These are phyloP conservation scores for Mystacides longicornis DNA, from an alignment of 2,888 invertebrate species.

Conservation along the genomic window DNA sequence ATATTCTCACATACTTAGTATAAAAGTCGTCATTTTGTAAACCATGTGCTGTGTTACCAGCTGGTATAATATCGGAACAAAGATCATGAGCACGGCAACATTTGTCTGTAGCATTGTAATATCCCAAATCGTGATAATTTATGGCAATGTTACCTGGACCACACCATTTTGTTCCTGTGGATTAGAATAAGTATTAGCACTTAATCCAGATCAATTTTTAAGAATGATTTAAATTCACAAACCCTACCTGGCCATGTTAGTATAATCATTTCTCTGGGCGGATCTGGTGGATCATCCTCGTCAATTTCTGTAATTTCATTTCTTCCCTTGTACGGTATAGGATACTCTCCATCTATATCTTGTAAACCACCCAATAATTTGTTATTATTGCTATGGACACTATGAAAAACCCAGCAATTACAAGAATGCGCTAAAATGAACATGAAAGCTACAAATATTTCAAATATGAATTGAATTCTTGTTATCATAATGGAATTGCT, in stretches of 20 bases:
- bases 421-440: background rate
- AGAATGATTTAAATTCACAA: background rate
- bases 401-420: constrained; percentile 17
- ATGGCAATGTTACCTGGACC: constrained; percentile 61
- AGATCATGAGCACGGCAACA: constrained; percentile 70
- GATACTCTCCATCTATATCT: constrained; percentile 14
- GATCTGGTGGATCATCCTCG: constrained; percentile 22
- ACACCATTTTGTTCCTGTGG: constrained; percentile 72
- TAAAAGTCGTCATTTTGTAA: constrained; percentile 56
- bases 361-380: constrained; percentile 16
- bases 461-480: background rate
- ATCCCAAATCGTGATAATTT: constrained; percentile 58
- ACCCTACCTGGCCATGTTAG: constrained; percentile 22
- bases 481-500: background rate
- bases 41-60: constrained; percentile 48
- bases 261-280: constrained; percentile 19
- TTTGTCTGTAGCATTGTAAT: constrained; percentile 52
- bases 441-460: background rate
- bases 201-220: background rate
- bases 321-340: constrained; percentile 17
- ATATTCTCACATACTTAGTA: constrained; percentile 42
- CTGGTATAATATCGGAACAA: constrained; percentile 54
- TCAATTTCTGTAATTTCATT: constrained; percentile 17
- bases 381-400: constrained; percentile 11
- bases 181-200: background rate